Evolutionary conservation across 2,888 invertebrate genomes (phyloP).

Genomic region (Campoplex nolae): DNA sequence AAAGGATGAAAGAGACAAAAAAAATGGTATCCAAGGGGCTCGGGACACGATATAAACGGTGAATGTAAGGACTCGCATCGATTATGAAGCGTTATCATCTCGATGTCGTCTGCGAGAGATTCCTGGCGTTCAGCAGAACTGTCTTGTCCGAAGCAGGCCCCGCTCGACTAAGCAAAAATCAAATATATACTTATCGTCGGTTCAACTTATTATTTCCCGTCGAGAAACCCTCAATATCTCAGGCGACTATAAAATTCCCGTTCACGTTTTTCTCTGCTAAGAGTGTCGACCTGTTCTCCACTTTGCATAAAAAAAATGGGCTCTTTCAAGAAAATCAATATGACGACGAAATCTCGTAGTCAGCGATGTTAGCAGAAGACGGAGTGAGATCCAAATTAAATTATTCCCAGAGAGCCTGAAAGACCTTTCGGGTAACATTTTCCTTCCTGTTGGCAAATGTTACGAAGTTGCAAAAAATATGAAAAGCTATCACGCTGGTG

Average conservation of each 20-base stretch:
- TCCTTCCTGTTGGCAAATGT: not conserved
- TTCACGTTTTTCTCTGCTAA: not conserved
- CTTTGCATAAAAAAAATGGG: constrained; percentile 19
- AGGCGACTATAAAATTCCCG: constrained; percentile 5
- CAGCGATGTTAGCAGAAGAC: not conserved
- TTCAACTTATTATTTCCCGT: constrained; percentile 40
- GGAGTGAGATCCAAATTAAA: constrained; percentile 4
- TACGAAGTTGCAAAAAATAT: not conserved
- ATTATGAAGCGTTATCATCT: constrained; percentile 73
- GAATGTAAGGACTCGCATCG: constrained; percentile 62
- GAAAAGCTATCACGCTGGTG: not conserved
- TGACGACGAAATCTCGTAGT: constrained; percentile 1
- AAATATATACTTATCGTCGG: constrained; percentile 62
- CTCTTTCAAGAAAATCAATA: constrained; percentile 9
- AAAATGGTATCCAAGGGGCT: no score
- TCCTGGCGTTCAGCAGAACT: not conserved
- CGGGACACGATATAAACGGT: no score
- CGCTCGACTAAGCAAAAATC: constrained; percentile 43
- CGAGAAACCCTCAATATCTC: constrained; percentile 41
- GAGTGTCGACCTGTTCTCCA: constrained; percentile 27
- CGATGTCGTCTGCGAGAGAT: constrained; percentile 71
- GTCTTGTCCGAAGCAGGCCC: not conserved
- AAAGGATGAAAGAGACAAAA: no score
- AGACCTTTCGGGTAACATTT: constrained; percentile 36
- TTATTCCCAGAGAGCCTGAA: constrained; percentile 5